Evolutionary conservation across 1,140 invertebrate species (phyloP).

Genomic region (Aphelenchoides besseyi): DNA sequence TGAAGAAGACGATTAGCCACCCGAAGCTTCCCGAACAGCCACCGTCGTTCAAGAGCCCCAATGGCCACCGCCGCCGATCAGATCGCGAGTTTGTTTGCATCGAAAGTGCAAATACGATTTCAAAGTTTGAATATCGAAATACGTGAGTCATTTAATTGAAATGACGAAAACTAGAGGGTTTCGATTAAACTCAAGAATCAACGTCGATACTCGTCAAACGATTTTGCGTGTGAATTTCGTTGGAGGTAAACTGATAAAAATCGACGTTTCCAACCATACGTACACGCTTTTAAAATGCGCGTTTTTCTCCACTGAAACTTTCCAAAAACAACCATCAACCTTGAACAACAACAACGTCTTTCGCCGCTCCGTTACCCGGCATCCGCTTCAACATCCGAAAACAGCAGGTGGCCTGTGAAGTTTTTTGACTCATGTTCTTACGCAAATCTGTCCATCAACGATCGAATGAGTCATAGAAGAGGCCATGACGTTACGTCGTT

Average conservation of each 20-base stretch:
- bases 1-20: not conserved
- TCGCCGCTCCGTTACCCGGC: not conserved
- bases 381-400: not conserved
- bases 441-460: too few species aligned
- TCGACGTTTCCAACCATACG: too few species aligned
- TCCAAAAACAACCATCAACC: not conserved
- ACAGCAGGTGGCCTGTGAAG: not conserved
- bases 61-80: not conserved
- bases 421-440: not conserved
- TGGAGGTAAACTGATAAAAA: too few species aligned
- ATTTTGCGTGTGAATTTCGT: too few species aligned
- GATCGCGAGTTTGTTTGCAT: not conserved
- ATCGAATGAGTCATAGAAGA: too few species aligned
- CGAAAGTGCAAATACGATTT: not conserved
- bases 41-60: not conserved
- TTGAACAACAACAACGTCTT: not conserved
- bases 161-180: not conserved
- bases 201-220: too few species aligned
- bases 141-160: not conserved
- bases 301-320: not conserved
- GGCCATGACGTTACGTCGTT: too few species aligned
- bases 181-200: not conserved
- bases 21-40: not conserved
- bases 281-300: slow-evolving; percentile 1
- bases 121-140: not conserved